Percentiles rank a stretch among this genome's conserved stretches.
Conservation (phyloP, 2,113 vertebrate genomes). For the Sylvia atricapilla region DNA sequence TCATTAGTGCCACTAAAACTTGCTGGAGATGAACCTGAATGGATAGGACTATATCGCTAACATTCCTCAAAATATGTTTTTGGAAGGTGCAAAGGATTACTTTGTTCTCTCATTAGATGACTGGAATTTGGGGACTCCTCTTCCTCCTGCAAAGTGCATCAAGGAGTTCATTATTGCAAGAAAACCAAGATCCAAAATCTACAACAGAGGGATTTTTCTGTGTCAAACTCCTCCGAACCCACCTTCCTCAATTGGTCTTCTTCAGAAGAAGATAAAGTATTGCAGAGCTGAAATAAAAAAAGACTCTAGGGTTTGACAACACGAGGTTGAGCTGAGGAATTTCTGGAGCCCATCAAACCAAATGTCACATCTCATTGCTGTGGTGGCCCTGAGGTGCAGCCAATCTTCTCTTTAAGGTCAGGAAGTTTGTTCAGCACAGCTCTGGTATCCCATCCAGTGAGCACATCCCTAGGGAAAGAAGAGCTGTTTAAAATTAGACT, state of each 20-base stretch:
- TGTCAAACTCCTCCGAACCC: background rate
- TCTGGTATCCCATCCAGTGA: background rate
- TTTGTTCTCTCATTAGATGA: background rate
- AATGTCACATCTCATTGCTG: background rate
- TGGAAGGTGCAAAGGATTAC: background rate
- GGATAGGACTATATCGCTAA: background rate
- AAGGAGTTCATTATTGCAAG: background rate
- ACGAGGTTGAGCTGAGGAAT: background rate
- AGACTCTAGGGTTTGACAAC: background rate
- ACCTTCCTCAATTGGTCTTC: background rate
- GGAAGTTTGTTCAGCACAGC: background rate
- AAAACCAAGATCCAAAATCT: background rate
- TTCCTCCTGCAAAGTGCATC: background rate
- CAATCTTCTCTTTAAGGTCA: background rate
- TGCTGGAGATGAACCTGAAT: background rate
- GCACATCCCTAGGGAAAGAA: background rate
- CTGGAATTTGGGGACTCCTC: background rate
- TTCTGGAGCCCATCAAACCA: background rate
- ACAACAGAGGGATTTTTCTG: background rate
- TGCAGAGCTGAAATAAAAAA: background rate
- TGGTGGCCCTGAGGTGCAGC: background rate
- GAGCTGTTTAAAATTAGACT: background rate
- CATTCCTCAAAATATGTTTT: background rate
- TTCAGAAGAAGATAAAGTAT: background rate
- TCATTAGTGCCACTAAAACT: background rate